These are phyloP conservation scores for Galagoides demidoff DNA, from an alignment of 2,797 vertebrate genomes.

Conservation along the genomic window DNA sequence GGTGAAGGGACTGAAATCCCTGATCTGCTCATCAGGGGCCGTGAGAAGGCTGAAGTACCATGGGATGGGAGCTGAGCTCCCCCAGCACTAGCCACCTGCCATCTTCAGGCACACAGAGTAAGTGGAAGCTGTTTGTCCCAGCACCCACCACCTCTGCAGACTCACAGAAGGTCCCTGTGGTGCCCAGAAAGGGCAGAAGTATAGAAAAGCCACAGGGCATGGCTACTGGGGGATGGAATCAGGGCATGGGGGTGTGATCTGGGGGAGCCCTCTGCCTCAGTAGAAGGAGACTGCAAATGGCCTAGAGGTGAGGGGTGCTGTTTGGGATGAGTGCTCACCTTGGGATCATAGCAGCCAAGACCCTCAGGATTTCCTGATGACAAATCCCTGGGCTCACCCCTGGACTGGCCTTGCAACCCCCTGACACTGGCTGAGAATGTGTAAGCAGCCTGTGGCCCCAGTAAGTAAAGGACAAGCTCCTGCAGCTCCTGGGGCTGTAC, in stretches of 20 bases:
- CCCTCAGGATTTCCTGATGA: too few relatives aligned
- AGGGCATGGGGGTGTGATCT: rapidly evolving
- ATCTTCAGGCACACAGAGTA: not conserved
- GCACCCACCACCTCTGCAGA: not conserved
- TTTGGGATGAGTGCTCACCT: not conserved
- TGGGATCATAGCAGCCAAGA: not conserved
- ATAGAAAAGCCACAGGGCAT: not conserved
- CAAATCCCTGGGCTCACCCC: not conserved
- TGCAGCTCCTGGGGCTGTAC: not conserved
- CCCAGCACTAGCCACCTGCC: not conserved
- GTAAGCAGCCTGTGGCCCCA: not conserved
- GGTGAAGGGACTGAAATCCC: too few relatives aligned
- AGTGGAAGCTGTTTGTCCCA: too few relatives aligned
- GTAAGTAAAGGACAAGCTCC: not conserved
- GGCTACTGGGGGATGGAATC: not conserved
- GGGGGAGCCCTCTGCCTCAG: not conserved
- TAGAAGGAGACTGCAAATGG: not conserved
- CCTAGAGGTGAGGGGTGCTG: not conserved
- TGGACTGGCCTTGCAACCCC: not conserved
- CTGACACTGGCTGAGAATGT: too few relatives aligned
- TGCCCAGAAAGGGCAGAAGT: not conserved
- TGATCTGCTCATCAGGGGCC: too few relatives aligned
- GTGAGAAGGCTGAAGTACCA: not conserved
- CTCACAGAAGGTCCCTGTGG: not conserved
- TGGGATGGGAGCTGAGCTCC: not conserved